Base-by-base conservation (phyloP, 1,140 invertebrate species). In the Caenorhabditis brenneri region DNA sequence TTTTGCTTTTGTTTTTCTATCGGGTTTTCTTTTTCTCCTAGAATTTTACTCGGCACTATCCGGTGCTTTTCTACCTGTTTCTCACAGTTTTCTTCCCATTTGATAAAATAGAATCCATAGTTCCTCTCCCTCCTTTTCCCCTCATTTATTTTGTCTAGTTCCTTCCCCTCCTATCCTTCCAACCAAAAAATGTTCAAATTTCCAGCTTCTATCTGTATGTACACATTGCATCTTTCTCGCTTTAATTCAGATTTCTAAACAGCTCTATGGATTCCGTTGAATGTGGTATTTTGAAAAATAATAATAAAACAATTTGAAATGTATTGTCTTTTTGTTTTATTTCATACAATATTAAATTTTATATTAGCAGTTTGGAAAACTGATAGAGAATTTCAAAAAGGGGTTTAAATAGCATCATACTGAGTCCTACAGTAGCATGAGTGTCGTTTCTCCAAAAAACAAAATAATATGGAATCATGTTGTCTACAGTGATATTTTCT, bases 161-260 rank as follows among this genome's bases (percentile, higher is more conserved):
- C 29, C n/a, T 74, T 15, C n/a, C 65, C 65, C 19, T n/a, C n/a
- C 29, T 65, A 29, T 19, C 27, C 19, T 22, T 22, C 49, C 49
- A 5, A 6, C 49, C 15, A 51, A 51, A 36, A 27, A 74, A 74
- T 42, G 65, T 74, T 74, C 65, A 74, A 74, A 74, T 36, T 42
- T 46, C 36, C 65, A 74, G 65, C 36, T 74, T 74, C 65, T 74
- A 74, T 42, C 42, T 74, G 65, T 74, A 42, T 74, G 65, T 74
- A 74, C 36, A 74, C 65, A 74, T 74, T 74, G 65, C 65, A 74
- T 42, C 36, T 74, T 74, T 74, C 22, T 33, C 36, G 65, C 65
- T 74, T 74, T 74, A 74, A 74, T 33, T 74, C 65, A 74, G 65
- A 74, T 74, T 74, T 74, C 65, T 74, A 74, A 36, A 74, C 65